A percentile compares a stretch with the other conserved stretches of the same genome.
phyloP scores from a whole-genome alignment of 1,140 invertebrate genomes.

The Ctenoplectra terminalis region DNA sequence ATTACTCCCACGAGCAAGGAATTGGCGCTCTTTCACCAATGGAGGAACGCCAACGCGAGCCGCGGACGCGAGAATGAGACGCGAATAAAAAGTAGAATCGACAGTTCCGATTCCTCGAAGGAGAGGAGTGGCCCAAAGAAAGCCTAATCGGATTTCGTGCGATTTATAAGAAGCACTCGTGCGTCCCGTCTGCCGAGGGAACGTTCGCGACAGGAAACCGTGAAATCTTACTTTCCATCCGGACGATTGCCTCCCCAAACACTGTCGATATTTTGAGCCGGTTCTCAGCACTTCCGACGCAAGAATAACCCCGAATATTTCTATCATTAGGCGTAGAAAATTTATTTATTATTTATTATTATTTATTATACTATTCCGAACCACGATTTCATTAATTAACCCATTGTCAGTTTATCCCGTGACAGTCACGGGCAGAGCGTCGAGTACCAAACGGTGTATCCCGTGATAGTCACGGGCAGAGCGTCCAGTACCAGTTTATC shows the following conservation, averaged over 20 bases:
- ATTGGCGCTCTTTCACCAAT: constrained; percentile 1
- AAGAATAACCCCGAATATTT: constrained; percentile 52
- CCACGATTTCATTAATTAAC: no score
- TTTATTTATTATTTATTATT: no score
- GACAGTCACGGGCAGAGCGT: no score
- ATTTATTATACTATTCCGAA: no score
- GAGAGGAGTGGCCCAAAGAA: constrained; percentile 13
- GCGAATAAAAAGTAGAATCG: constrained; percentile 18
- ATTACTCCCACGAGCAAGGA: background rate
- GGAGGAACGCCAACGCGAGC: constrained; percentile 19
- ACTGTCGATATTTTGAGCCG: constrained; percentile 48
- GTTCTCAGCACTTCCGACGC: constrained; percentile 18
- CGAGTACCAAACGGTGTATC: no score
- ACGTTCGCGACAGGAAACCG: constrained; percentile 61
- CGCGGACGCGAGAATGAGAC: constrained; percentile 7
- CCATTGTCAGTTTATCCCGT: no score
- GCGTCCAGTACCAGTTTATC: no score
- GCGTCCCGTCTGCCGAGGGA: constrained; percentile 20
- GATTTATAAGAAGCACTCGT: constrained; percentile 47
- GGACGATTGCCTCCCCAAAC: constrained; percentile 58
- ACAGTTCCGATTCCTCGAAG: constrained; percentile 25
- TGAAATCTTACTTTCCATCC: constrained; percentile 73
- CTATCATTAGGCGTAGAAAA: constrained; percentile 4
- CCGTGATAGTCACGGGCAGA: no score
- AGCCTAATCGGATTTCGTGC: constrained; percentile 53